Conservation (phyloP, 2,888 invertebrate species). For the Orchestes rusci region DNA sequence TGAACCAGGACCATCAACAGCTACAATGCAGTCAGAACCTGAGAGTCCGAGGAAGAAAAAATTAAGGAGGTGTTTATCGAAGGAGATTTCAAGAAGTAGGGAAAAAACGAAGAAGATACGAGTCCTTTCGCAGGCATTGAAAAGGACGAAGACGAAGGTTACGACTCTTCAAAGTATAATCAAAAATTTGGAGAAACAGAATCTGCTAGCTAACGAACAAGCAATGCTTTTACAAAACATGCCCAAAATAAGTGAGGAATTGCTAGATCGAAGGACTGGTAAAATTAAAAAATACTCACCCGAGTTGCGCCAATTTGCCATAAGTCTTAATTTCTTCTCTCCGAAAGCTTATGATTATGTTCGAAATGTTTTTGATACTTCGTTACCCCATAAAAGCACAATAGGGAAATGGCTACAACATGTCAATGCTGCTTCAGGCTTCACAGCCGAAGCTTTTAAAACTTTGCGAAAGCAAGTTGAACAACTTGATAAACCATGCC, state of each 20-base stretch:
- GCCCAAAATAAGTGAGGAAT: conserved; percentile 7
- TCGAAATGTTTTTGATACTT: conserved; percentile 32
- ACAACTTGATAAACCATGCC: conserved; percentile 14
- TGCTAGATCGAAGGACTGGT: conserved; percentile 10
- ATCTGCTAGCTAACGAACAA: conserved; percentile 8
- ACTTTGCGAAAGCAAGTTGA: conserved; percentile 23
- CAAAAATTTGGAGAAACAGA: conserved; percentile 8
- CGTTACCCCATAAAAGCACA: conserved; percentile 32
- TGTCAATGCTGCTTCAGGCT: conserved; percentile 34
- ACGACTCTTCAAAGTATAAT: conserved; percentile 9
- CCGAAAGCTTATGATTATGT: conserved; percentile 35
- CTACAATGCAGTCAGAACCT: not conserved
- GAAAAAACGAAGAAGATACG: conserved; percentile 5
- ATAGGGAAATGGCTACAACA: conserved; percentile 34
- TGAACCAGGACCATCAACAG: not conserved
- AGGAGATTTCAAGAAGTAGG: not conserved
- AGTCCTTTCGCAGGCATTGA: conserved; percentile 6
- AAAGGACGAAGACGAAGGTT: conserved; percentile 9
- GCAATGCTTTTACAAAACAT: conserved; percentile 1
- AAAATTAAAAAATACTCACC: conserved; percentile 15
- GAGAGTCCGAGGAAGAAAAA: conserved; percentile 2
- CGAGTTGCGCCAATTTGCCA: conserved; percentile 21
- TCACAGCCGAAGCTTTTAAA: conserved; percentile 29
- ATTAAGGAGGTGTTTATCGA: conserved; percentile 4
- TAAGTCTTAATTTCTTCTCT: conserved; percentile 20